phyloP scores from a whole-genome alignment of 1,140 invertebrate genomes.

The Bombus cullumanus region DNA sequence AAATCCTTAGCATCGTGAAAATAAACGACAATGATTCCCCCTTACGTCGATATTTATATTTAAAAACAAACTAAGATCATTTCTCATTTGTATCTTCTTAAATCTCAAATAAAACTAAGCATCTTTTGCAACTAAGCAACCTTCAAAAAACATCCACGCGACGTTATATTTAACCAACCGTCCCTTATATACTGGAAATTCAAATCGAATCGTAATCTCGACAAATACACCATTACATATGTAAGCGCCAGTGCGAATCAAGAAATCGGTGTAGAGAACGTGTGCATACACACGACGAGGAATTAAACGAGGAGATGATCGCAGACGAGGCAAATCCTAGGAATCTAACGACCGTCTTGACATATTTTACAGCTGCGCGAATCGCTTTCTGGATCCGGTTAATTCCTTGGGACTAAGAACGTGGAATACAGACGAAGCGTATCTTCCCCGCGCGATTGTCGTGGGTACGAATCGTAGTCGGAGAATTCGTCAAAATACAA shows the following conservation, averaged over 20 bases:
- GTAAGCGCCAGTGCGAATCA: not conserved
- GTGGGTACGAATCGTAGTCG: conserved; percentile 19
- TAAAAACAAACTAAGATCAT: too few species aligned
- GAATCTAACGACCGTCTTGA: not conserved
- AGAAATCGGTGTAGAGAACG: too few species aligned
- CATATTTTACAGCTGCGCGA: conserved; percentile 6
- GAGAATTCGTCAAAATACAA: conserved; percentile 71
- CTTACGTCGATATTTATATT: too few species aligned
- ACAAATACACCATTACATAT: not conserved
- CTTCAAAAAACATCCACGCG: too few species aligned
- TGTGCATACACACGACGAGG: too few species aligned
- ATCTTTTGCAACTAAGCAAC: too few species aligned
- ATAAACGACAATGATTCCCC: too few species aligned
- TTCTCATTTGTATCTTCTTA: too few species aligned
- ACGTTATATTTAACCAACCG: too few species aligned
- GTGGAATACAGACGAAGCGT: not conserved
- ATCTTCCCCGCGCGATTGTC: conserved; percentile 28
- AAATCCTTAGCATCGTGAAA: too few species aligned
- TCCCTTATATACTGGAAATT: not conserved
- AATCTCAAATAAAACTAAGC: too few species aligned
- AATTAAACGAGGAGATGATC: not conserved
- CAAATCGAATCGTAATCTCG: not conserved
- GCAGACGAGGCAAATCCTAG: not conserved
- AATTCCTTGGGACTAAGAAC: not conserved
- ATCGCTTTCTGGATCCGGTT: not conserved